A percentile compares a stretch with the other conserved stretches of the same genome.
Conservation (phyloP, 2,888 invertebrate genomes). For the Nephrotoma guestfalica region DNA sequence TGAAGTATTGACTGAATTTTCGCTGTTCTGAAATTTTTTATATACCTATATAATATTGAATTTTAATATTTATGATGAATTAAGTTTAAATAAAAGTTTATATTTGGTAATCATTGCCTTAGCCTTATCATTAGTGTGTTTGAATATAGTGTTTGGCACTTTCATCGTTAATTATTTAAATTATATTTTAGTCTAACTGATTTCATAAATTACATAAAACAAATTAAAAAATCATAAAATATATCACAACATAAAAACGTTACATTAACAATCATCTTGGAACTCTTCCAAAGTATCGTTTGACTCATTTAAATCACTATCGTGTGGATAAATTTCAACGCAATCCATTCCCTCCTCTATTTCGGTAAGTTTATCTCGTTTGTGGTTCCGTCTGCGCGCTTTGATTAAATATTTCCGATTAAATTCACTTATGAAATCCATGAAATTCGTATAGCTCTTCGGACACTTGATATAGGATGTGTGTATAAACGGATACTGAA, state of each 20-base stretch:
- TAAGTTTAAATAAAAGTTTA: neutral
- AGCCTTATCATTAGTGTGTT: no score
- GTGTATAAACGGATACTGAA: conserved; percentile 33
- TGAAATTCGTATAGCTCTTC: conserved; percentile 32
- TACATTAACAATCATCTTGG: neutral
- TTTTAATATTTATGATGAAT: neutral
- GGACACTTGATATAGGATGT: conserved; percentile 31
- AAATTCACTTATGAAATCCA: conserved; percentile 33
- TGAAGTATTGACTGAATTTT: no score
- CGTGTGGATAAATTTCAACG: neutral
- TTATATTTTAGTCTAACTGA: neutral
- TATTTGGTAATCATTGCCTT: neutral
- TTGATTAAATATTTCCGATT: conserved; percentile 13
- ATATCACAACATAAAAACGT: neutral
- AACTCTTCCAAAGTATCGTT: neutral
- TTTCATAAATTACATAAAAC: neutral
- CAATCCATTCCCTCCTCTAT: neutral
- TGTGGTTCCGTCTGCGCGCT: neutral
- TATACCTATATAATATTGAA: neutral
- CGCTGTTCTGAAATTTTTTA: no score
- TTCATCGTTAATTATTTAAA: neutral
- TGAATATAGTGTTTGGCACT: neutral
- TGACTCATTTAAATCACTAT: neutral
- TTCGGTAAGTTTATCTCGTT: neutral
- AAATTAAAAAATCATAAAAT: neutral